Percentiles rank a stretch among this genome's conserved stretches.
Evolutionary conservation across 2,888 invertebrate species (phyloP).

Genomic region (Deroplatys truncata): DNA sequence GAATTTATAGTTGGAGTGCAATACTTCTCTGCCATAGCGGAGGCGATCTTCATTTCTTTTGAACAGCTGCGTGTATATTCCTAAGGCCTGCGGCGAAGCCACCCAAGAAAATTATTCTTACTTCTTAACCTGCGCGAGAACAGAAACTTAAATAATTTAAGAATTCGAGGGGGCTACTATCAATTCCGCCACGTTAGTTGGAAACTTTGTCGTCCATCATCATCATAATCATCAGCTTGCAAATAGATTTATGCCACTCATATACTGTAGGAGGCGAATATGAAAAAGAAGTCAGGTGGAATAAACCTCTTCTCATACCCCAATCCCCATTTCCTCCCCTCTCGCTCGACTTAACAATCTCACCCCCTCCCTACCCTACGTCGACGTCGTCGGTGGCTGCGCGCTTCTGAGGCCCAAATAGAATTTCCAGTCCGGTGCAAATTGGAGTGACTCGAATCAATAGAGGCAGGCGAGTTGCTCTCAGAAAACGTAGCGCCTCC

Average conservation of each 20-base stretch:
- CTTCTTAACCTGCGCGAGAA: not conserved
- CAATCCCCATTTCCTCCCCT: constrained; percentile 19
- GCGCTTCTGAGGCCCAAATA: constrained; percentile 21
- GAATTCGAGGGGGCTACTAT: not conserved
- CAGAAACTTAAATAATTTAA: not conserved
- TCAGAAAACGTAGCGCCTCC: not conserved
- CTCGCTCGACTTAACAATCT: constrained; percentile 16
- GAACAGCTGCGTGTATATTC: too few species aligned
- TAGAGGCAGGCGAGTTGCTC: not conserved
- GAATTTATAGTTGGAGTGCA: too few species aligned
- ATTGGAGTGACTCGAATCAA: constrained; percentile 28
- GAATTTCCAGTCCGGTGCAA: constrained; percentile 25
- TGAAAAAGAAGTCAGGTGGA: constrained; percentile 22
- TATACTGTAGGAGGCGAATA: constrained; percentile 4
- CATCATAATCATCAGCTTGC: not conserved
- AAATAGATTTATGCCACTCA: constrained; percentile 13
- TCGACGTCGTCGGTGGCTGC: not conserved
- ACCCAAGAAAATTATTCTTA: not conserved
- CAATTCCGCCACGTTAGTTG: not conserved
- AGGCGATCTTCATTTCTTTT: too few species aligned
- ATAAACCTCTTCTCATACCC: constrained; percentile 7
- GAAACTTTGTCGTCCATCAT: not conserved
- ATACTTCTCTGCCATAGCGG: too few species aligned
- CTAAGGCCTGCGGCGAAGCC: not conserved
- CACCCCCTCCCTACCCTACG: not conserved